Conservation (phyloP, 2,797 vertebrate species). For the Pelobates cultripes region DNA sequence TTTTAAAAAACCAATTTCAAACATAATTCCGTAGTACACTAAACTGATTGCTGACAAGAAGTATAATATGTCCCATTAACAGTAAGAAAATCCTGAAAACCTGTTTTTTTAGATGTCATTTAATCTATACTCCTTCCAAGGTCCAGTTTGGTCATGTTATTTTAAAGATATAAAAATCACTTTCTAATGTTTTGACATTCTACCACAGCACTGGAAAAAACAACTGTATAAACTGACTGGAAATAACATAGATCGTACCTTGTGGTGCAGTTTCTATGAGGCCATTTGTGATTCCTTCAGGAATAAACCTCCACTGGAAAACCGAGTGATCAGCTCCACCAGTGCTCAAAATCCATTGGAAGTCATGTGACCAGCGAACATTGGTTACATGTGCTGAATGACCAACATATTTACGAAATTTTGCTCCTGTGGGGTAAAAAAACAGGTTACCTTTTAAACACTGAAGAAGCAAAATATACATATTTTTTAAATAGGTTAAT, state of each 20-base stretch:
- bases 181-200: background rate
- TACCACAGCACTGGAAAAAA: background rate
- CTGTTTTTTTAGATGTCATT: no score
- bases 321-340: conserved; percentile 94
- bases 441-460: background rate
- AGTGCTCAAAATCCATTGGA: conserved; percentile 92
- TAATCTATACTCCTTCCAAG: no score
- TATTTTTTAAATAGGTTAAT: no score
- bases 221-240: background rate
- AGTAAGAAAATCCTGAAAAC: no score
- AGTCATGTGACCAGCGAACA: conserved; percentile 93
- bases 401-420: conserved; percentile 92
- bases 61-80: no score
- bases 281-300: conserved; percentile 88
- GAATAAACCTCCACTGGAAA: conserved; percentile 96
- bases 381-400: conserved; percentile 96
- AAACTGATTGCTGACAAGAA: no score
- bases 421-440: conserved; percentile 78
- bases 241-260: conserved; percentile 70
- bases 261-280: conserved; percentile 83
- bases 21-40: no score
- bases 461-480: no score
- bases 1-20: no score
- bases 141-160: no score
- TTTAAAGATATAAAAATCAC: no score